These are phyloP conservation scores for Strongylocentrotus purpuratus DNA, from an alignment of 35 echinoderm and acorn worm genomes.

Conservation along the genomic window DNA sequence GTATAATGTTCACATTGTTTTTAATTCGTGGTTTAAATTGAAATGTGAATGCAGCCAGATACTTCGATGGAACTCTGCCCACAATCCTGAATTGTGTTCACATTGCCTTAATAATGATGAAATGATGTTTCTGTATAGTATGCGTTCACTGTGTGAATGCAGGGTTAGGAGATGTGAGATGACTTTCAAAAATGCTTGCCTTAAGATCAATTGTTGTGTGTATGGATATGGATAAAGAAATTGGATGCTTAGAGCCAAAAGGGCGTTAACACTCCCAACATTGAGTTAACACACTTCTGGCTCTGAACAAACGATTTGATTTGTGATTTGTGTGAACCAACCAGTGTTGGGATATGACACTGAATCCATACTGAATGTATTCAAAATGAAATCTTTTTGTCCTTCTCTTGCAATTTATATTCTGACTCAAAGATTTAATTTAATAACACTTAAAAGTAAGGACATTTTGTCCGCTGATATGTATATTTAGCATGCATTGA, in stretches of 20 bases:
- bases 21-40: neutral
- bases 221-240: neutral
- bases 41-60: neutral
- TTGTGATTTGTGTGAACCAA: neutral
- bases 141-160: neutral
- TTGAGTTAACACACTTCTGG: neutral
- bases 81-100: neutral
- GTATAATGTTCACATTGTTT: neutral
- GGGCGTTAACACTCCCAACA: neutral
- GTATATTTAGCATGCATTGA: constrained; percentile 52
- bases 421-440: constrained; percentile 5
- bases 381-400: constrained; percentile 15
- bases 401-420: constrained; percentile 10
- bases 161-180: neutral
- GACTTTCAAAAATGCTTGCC: constrained; percentile 6
- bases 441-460: neutral
- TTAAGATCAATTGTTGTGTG: neutral
- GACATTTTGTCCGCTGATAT: constrained; percentile 1
- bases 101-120: neutral
- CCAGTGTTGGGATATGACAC: neutral
- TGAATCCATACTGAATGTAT: neutral
- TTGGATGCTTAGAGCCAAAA: neutral
- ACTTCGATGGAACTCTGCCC: neutral
- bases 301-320: neutral
- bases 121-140: neutral